phyloP scores from a whole-genome alignment of 2,888 invertebrate genomes.

The Metopia argyrocephala region DNA sequence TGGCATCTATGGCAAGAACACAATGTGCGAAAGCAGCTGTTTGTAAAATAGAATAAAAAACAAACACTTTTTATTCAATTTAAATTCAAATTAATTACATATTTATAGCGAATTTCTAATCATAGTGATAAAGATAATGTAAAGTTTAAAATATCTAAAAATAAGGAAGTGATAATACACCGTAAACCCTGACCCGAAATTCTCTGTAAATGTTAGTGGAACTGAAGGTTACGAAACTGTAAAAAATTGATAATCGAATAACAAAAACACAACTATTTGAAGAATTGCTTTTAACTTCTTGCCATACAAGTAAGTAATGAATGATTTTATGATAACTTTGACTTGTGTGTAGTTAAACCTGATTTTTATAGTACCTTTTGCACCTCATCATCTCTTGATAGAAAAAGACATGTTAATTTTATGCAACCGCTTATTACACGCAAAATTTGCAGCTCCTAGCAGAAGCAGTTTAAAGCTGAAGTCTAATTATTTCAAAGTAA shows the following conservation, averaged over 20 bases:
- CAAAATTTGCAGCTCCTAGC: background rate
- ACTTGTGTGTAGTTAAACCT: slow-evolving; percentile 3
- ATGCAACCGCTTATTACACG: slow-evolving; percentile 35
- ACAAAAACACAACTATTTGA: background rate
- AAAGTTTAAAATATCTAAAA: background rate
- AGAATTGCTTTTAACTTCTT: slow-evolving; percentile 14
- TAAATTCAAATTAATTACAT: background rate
- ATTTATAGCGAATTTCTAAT: background rate
- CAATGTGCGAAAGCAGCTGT: slow-evolving; percentile 19
- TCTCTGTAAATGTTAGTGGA: slow-evolving; percentile 34
- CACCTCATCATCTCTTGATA: background rate
- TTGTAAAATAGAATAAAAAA: slow-evolving; percentile 18
- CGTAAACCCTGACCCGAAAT: background rate
- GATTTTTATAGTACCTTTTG: background rate
- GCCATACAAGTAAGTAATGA: slow-evolving; percentile 30
- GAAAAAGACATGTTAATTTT: slow-evolving; percentile 40
- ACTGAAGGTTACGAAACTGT: slow-evolving; percentile 62
- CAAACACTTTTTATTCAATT: background rate
- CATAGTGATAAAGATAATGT: background rate
- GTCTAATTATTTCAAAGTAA: slow-evolving; percentile 1
- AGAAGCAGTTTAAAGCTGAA: slow-evolving; percentile 18
- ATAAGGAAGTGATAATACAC: background rate
- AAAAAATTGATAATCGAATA: background rate
- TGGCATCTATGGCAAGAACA: too few relatives aligned
- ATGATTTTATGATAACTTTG: background rate